Base-by-base conservation (phyloP, 2,888 invertebrate species). In the Eupeodes latifasciatus region DNA sequence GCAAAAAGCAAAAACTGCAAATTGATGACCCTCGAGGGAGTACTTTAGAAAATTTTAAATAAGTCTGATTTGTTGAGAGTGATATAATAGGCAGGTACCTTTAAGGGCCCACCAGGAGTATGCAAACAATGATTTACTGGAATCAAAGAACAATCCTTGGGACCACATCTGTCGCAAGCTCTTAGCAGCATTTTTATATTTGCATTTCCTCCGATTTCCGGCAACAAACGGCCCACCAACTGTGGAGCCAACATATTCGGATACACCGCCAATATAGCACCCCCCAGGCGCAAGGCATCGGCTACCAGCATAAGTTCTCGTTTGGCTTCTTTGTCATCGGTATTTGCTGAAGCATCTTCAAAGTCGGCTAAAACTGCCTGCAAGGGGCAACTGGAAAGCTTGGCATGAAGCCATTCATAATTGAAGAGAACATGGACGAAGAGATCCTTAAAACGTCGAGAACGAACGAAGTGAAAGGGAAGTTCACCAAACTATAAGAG, bases 51-150 rank as follows among this genome's bases (percentile, higher is more conserved):
- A 51, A n/a, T 40, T 57, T 7, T 3, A 16, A 72, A 14, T 34
- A 11, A 14, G 10, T 19, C 53, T 12, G 4, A 14, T 0, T 9
- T 71, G 61, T 10, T 9, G 0, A 14, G 34, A 36, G 5, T 49
- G 14, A 53, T 69, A 61, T 5, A 36, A 11, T 10, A 16, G 5
- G 27, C 27, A 16, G 1, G 3, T 53, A 97, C 98, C 95, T 99
- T 99, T 6, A 99, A 94, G 0, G 99, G 99, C 2, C 99, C 99
- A 62, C 99, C 99, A n/a, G 99, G 99, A 1, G 99, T 99, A 92
- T 99, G 99, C 88, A 99, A 94, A 91, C 99, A 99, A 93, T 99
- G 99, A 93, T 98, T 98, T 0, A 98, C 95, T 0, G 99, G 99
- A 90, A 99, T 95, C 72, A 99, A 93, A 0, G 99, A 97, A 91